A percentile compares a stretch with the other conserved stretches of the same genome.
These are phyloP conservation scores for Tragelaphus imberbis DNA, from an alignment of 2,113 vertebrate species.

Conservation along the genomic window DNA sequence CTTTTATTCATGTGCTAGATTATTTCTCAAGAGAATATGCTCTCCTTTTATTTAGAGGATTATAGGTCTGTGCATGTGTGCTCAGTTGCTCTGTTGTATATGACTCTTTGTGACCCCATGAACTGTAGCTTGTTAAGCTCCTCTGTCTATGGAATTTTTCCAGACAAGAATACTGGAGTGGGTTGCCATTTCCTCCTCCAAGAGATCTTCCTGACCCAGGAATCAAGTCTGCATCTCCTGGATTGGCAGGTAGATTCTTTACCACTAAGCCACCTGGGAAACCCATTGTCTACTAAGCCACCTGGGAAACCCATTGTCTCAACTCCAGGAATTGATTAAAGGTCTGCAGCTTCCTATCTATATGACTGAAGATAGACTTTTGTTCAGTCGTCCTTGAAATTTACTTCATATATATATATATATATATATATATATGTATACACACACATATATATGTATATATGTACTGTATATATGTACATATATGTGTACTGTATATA, in stretches of 20 bases:
- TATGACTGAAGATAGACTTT: background rate
- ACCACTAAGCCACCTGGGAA: background rate
- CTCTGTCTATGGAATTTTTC: background rate
- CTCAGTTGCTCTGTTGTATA: background rate
- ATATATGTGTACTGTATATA: too few species aligned
- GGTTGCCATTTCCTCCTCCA: background rate
- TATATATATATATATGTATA: too few species aligned
- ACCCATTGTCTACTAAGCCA: background rate
- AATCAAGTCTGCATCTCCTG: background rate
- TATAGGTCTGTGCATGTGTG: background rate
- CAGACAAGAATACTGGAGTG: background rate
- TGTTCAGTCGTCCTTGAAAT: background rate
- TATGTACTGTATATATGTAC: too few species aligned
- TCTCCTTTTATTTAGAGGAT: background rate
- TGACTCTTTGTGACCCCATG: background rate
- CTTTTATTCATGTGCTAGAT: background rate
- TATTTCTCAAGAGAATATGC: background rate
- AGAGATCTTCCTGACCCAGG: background rate
- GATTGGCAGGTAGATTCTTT: background rate
- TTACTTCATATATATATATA: background rate
- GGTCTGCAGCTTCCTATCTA: background rate
- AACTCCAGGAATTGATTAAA: background rate
- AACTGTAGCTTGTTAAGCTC: background rate
- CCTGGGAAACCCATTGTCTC: background rate
- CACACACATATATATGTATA: too few species aligned